Evolutionary conservation across 2,797 vertebrate genomes (phyloP).

Genomic region (Hippopotamyrus pictus): DNA sequence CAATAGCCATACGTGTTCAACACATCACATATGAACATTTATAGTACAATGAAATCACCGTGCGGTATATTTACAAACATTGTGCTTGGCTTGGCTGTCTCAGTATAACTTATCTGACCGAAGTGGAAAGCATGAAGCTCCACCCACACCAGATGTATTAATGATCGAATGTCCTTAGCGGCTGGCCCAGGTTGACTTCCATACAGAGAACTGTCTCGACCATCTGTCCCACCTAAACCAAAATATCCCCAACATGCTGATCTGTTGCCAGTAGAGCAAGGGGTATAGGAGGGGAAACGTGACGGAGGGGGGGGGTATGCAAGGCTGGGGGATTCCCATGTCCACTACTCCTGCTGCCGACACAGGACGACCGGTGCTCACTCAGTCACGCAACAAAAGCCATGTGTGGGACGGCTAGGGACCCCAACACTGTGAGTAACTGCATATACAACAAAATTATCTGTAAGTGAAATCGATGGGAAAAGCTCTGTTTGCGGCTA

Average conservation of each 20-base stretch:
- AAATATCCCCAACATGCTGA: slow-evolving; percentile 24
- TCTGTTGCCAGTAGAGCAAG: not conserved
- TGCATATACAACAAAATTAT: not conserved
- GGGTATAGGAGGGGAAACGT: not conserved
- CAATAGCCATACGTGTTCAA: not conserved
- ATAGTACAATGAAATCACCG: not conserved
- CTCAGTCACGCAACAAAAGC: slow-evolving; percentile 10
- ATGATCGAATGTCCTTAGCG: not conserved
- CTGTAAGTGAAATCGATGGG: not conserved
- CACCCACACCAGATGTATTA: not conserved
- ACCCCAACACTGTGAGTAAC: slow-evolving; percentile 9
- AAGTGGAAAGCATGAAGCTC: slow-evolving; percentile 7
- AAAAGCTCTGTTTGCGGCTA: not conserved
- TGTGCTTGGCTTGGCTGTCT: not conserved
- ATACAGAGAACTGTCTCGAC: not conserved
- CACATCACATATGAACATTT: not conserved
- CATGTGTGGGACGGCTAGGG: not conserved
- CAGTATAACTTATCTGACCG: not conserved
- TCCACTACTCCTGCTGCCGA: slow-evolving; percentile 29
- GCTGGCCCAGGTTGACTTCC: not conserved
- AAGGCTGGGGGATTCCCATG: slow-evolving; percentile 40
- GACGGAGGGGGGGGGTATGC: not conserved
- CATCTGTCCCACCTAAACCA: slow-evolving; percentile 28
- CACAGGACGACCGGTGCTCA: not conserved
- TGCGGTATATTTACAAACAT: not conserved